Base-by-base conservation (phyloP, 2,797 vertebrate species). In the Spizella passerina region DNA sequence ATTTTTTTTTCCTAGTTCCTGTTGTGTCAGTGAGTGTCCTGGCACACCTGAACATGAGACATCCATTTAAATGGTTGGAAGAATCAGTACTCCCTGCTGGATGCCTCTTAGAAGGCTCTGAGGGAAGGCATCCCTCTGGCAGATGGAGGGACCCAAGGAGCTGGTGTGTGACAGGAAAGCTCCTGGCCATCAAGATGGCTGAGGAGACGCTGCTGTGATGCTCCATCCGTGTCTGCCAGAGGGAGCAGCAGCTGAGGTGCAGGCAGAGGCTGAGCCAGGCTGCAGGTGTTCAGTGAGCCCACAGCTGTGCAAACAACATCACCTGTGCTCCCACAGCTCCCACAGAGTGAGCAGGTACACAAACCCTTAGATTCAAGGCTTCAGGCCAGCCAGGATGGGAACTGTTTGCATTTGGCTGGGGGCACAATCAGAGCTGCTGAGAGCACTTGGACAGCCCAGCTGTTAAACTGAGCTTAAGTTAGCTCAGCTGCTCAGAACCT, bases 241-340 rank as follows among this genome's bases (percentile, higher is more conserved):
- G n/a, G 29, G 50, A 91, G 85, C 21, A 72, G 60, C 32, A 70
- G 56, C 70, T 75, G 91, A 71, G 39, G 34, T 32, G 66, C 47
- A 82, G 46, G 34, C 44, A 43, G 73, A 68, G 47, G 23, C 64
- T 68, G 34, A 77, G 60, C 20, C 71, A 77, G 76, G 69, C 44
- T 38, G 36, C 55, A 34, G 55, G 32, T 78, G 21, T 36, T 50
- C 30, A 21, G 18, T 3, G 6, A 75, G 39, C 11, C 38, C 50
- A n/a, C 86, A 90, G 75, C 86, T 95, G 87, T 71, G 65, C 76
- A 96, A 93, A 96, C 38, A 85, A 6, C 46, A 56, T 27, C 52
- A 5, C 24, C 21, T 7, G 2, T 69, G 41, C 38, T 93, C 57
- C n/a, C 7, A 53, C 32, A 64, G 27, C 56, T 61, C 53, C 75